Evolutionary conservation across 37 sponge, comb jelly and placozoan species (phyloP), one percentile per base, ranked within the genome.

Genomic region (Chondrosia reniformis): DNA sequence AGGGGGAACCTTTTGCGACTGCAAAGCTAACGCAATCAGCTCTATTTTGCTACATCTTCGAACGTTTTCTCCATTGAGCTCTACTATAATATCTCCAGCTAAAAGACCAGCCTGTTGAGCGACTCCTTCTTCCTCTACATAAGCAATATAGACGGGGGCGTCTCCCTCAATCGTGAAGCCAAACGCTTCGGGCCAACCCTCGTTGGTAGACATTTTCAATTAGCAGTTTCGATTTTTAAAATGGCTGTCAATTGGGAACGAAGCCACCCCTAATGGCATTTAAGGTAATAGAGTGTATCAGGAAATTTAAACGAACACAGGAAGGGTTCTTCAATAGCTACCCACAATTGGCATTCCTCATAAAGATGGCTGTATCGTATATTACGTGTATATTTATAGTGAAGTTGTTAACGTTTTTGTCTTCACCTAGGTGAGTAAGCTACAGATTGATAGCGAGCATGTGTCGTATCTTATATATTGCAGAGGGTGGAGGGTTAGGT

Each of bases 111-210:
- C 90, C 55, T 78, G 69, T 33, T 87, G 90, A 2, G 90, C 94
- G 15, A 82, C 76, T 32, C 94, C 90, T 2, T 75, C 90, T 37
- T 89, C 84, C 21, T 85, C 87, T 58, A 89, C 87, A 0, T 40
- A 36, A 44, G 63, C 42, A 41, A 93, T 89, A 43, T 85, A 37
- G 42, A 85, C 86, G 10, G 94, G 94, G 27, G 55, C 65, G 4
- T 77, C 79, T 0, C 90, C 87, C 0, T 34, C 59, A 7, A 93
- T 71, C 36, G 84, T 72, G 84, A 93, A 93, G 6, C 94, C 94
- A 74, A 93, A 89, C 27, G 94, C 82, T 46, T 93, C 94, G 19
- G 94, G 94, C 94, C 94, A 93, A 0, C 90, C 94, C 38, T 79
- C 85, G 57, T 93, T 93, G 8, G 92, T 86, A 31, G 86, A 69